Evolutionary conservation across 2,797 vertebrate genomes (phyloP).

Genomic region (Vultur gryphus): DNA sequence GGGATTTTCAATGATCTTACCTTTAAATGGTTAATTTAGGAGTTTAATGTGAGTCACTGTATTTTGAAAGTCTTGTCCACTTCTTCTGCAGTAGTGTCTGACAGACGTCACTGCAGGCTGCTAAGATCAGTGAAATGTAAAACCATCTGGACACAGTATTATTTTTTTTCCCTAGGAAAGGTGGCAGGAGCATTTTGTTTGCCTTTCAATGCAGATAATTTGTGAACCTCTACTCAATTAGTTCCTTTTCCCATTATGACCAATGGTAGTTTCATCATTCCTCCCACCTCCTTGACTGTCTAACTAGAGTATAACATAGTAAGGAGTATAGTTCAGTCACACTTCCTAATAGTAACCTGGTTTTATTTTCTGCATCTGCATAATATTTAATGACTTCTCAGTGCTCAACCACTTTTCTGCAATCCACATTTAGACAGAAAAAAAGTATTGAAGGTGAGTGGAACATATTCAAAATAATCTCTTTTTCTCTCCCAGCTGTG

Average conservation of each 20-base stretch:
- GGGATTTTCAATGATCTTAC: neutral
- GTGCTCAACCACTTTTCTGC: neutral
- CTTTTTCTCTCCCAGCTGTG: neutral
- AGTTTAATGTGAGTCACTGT: neutral
- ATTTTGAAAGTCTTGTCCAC: neutral
- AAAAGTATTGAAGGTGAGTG: neutral
- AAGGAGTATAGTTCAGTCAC: neutral
- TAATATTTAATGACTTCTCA: neutral
- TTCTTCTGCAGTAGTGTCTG: neutral
- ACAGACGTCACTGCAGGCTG: neutral
- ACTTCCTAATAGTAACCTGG: neutral
- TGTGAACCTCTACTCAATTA: neutral
- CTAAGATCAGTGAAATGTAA: neutral
- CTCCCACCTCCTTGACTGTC: neutral
- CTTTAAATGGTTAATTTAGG: neutral
- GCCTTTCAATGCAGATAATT: neutral
- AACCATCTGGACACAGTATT: neutral
- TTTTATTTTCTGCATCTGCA: neutral
- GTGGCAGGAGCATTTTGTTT: neutral
- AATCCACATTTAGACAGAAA: neutral
- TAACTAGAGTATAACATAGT: neutral
- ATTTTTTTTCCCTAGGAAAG: neutral
- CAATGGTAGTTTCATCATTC: neutral
- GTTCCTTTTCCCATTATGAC: neutral
- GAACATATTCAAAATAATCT: neutral